Conservation (phyloP, 2,888 invertebrate species). For the Drosophila ustulata region DNA sequence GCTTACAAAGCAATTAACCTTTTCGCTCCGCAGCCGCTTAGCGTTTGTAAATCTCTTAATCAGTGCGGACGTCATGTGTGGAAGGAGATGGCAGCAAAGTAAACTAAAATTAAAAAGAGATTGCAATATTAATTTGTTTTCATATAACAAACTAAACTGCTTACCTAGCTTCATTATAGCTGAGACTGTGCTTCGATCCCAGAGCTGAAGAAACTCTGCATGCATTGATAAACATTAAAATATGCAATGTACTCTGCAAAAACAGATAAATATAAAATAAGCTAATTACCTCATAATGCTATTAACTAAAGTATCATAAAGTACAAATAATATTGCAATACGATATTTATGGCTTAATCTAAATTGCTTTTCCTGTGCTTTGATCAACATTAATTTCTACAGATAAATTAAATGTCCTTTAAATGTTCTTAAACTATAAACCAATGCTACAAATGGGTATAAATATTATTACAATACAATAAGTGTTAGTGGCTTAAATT, state of each 20-base stretch:
- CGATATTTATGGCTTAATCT: neutral
- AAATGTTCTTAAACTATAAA: neutral
- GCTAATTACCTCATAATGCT: no score
- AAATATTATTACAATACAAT: no score
- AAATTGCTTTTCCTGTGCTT: neutral
- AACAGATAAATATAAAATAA: no score
- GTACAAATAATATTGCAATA: neutral
- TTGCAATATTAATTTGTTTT: slow-evolving; percentile 7
- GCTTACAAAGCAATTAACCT: slow-evolving; percentile 77
- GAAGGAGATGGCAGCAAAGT: neutral
- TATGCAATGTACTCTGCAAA: no score
- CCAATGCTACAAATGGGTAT: no score
- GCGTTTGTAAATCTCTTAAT: slow-evolving; percentile 59
- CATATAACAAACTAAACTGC: slow-evolving; percentile 3
- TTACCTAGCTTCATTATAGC: neutral
- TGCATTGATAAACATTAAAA: neutral
- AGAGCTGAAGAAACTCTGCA: neutral
- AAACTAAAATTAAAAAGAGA: slow-evolving; percentile 23
- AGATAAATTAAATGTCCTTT: neutral
- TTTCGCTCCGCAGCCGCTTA: slow-evolving; percentile 57
- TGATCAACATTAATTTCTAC: neutral
- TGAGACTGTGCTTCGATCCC: neutral
- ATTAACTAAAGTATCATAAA: no score
- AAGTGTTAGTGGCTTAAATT: no score
- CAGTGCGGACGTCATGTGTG: slow-evolving; percentile 34